Evolutionary conservation across 2,888 invertebrate species (phyloP), one percentile per base, ranked within the genome.

Genomic region (Stenodema calcarata): DNA sequence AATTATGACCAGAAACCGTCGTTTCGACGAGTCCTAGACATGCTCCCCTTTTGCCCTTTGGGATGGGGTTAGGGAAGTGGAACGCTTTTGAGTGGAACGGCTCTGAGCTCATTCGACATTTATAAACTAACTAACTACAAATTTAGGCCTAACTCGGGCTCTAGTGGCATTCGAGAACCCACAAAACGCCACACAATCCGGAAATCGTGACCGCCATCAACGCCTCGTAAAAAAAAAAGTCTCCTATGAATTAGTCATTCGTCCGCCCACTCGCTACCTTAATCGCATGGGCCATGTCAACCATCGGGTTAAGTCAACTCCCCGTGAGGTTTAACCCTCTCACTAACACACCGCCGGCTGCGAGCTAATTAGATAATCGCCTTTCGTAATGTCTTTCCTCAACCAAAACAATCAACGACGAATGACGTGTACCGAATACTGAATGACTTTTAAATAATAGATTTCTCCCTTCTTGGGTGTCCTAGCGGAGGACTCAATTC

Each of bases 371-470:
- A 73, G 30, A 28, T 73, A 73, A 73, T 73, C 35, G 73, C 30
- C 41, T 23, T 2, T 41, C 41, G 73, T 41, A 73, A 73, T 35
- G 73, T 41, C 35, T 35, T 73, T 73, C 41, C 73, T 73, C 4
- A 30, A 73, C 73, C 73, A 62, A 62, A 62, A 62, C 18, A 23
- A 62, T 7, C 23, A 23, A n/a, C 62, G 62, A 62, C 23, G 62
- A 9, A 62, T 62, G 62, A 62, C 62, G 62, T 62, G 62, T 9
- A 62, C 23, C 7, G 62, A 62, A 62, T 62, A 62, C 18, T 2
- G 7, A 27, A 62, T 62, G 62, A 62, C 62, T 73, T 73, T 35
- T 73, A 73, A 73, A 73, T 73, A 73, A 73, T 73, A 73, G 18
- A 73, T 73, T 41, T 18, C 35, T 62, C 18, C 12, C 47, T 47